Evolutionary conservation across 2,797 vertebrate genomes (phyloP).

Genomic region (Thaleichthys pacificus): DNA sequence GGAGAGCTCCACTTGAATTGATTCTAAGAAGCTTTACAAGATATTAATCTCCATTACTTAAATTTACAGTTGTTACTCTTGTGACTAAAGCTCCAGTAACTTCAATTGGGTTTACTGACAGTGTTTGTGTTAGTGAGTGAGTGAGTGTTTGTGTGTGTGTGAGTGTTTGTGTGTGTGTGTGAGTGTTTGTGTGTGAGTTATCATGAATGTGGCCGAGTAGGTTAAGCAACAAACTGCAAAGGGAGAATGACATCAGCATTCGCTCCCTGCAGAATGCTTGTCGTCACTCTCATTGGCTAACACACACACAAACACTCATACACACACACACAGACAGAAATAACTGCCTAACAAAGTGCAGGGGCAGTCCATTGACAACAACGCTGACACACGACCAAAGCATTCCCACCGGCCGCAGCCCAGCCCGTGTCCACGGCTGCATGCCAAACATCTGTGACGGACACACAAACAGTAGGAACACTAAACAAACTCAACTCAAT

Average conservation of each 20-base stretch:
- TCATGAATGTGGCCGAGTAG: neutral
- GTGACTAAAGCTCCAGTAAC: neutral
- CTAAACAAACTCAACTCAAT: neutral
- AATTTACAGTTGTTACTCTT: neutral
- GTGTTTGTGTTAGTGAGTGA: neutral
- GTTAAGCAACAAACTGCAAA: conserved; percentile 13
- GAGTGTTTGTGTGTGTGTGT: neutral
- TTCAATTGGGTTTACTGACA: neutral
- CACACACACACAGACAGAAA: conserved; percentile 23
- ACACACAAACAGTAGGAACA: conserved; percentile 1
- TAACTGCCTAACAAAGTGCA: conserved; percentile 47
- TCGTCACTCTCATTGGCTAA: conserved; percentile 49
- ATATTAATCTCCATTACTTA: neutral
- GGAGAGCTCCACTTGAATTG: neutral
- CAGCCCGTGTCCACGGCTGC: neutral
- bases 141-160: too few relatives aligned
- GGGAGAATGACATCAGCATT: conserved; percentile 68
- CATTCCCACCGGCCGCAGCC: conserved; percentile 35
- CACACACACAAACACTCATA: neutral
- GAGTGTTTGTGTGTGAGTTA: neutral
- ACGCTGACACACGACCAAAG: conserved; percentile 53
- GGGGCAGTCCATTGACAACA: conserved; percentile 44
- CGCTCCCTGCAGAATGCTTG: conserved; percentile 61
- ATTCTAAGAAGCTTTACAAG: neutral
- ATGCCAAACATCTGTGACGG: conserved; percentile 16